Conservation (phyloP, 2,113 vertebrate species). For the Plectropomus leopardus region DNA sequence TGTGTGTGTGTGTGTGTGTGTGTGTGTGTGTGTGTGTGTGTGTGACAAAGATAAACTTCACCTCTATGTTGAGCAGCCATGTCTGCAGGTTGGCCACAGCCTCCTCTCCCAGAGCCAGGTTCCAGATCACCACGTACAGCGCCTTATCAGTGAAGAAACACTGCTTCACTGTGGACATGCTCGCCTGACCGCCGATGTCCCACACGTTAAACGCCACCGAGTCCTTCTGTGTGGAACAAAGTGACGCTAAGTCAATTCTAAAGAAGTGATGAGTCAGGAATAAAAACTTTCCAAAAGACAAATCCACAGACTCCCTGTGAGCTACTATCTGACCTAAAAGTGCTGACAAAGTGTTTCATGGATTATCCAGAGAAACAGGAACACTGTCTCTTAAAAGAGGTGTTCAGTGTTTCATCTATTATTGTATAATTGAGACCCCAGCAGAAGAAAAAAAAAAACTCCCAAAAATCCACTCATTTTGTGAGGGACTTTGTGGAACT, state of each 20-base stretch:
- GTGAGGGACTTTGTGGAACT: no score
- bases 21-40: not conserved
- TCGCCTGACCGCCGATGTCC: conserved; percentile 95
- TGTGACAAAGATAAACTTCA: conserved; percentile 67
- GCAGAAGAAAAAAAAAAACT: no score
- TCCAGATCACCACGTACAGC: conserved; percentile 97
- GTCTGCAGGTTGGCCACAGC: conserved; percentile 95
- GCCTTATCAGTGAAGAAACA: conserved; percentile 99
- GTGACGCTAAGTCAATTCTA: no score
- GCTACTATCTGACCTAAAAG: not conserved
- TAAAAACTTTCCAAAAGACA: not conserved
- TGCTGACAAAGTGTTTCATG: not conserved
- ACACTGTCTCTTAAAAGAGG: not conserved
- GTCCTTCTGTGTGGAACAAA: conserved; percentile 88
- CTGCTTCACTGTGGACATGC: conserved; percentile 97
- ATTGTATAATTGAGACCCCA: no score
- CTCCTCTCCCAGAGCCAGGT: conserved; percentile 97
- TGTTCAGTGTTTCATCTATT: no score
- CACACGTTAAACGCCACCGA: conserved; percentile 93
- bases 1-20: not conserved
- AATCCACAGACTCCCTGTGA: not conserved
- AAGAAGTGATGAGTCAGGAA: no score
- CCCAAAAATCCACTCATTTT: no score
- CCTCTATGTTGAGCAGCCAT: conserved; percentile 98
- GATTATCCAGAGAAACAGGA: not conserved